Percentiles rank a stretch among this genome's conserved stretches.
phyloP scores from a whole-genome alignment of 1,140 invertebrate species.

The Acromyrmex charruanus region DNA sequence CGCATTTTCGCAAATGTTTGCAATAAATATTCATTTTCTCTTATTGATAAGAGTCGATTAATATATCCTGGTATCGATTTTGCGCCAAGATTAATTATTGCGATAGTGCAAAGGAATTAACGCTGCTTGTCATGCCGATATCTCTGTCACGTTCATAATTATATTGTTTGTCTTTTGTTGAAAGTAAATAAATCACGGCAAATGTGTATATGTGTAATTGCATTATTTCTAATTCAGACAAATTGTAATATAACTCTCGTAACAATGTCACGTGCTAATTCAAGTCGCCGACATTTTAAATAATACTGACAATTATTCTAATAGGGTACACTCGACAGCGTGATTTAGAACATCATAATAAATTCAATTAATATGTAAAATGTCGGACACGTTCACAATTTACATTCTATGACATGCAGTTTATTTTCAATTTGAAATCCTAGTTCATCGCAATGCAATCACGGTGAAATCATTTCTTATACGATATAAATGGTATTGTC shows the following conservation, averaged over 20 bases:
- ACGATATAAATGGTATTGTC: background rate
- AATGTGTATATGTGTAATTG: background rate
- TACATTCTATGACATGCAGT: background rate
- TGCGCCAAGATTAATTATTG: constrained; percentile 49
- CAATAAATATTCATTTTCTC: background rate
- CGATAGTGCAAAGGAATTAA: constrained; percentile 22
- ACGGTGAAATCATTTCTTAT: constrained; percentile 33
- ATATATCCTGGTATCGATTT: constrained; percentile 34
- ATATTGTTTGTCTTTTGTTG: background rate
- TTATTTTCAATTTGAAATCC: constrained; percentile 9
- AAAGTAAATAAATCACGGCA: background rate
- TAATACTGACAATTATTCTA: background rate
- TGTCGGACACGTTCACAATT: background rate
- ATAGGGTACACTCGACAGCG: background rate
- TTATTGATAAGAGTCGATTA: constrained; percentile 34
- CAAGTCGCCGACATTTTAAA: constrained; percentile 9
- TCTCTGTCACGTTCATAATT: background rate
- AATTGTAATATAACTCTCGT: background rate
- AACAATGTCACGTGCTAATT: background rate
- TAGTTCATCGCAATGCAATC: background rate
- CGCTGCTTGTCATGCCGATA: constrained; percentile 16
- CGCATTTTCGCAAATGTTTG: background rate
- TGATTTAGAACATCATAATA: background rate
- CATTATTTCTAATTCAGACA: background rate
- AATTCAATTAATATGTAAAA: constrained; percentile 15